A percentile compares a stretch with the other conserved stretches of the same genome.
These are phyloP conservation scores for Lepidurus couesii DNA, from an alignment of 1,140 invertebrate species.

Conservation along the genomic window DNA sequence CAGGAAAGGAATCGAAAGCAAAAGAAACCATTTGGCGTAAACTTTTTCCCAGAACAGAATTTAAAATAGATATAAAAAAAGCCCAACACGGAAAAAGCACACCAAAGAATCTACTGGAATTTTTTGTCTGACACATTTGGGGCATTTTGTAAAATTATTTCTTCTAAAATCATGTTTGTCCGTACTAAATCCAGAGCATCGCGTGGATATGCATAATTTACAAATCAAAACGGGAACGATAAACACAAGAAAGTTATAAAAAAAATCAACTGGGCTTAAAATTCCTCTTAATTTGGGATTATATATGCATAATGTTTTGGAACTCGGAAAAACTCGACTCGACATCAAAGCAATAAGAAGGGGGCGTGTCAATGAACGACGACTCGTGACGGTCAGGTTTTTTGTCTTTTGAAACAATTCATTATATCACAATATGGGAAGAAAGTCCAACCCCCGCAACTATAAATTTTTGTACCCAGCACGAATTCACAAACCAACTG, in stretches of 20 bases:
- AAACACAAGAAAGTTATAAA: not conserved
- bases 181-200: not conserved
- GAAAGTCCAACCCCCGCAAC: not conserved
- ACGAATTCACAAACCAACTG: not conserved
- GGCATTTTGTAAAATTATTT: not conserved
- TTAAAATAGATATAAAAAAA: too few relatives aligned
- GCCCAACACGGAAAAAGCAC: too few relatives aligned
- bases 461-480: conserved; percentile 1
- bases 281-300: not conserved
- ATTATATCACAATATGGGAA: conserved; percentile 22
- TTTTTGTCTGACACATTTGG: too few relatives aligned
- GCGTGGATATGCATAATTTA: not conserved
- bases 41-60: too few relatives aligned
- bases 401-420: not conserved
- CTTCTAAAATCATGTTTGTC: not conserved
- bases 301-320: not conserved
- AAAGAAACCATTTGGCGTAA: too few relatives aligned
- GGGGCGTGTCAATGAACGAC: not conserved
- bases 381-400: not conserved
- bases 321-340: not conserved
- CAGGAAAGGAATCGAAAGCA: not conserved
- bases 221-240: not conserved
- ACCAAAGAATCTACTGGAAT: too few relatives aligned
- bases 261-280: not conserved
- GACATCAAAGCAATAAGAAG: not conserved